phyloP scores from a whole-genome alignment of 30 jellyfish, hydroid and myxozoan genomes.

The Cassiopea xamachana region DNA sequence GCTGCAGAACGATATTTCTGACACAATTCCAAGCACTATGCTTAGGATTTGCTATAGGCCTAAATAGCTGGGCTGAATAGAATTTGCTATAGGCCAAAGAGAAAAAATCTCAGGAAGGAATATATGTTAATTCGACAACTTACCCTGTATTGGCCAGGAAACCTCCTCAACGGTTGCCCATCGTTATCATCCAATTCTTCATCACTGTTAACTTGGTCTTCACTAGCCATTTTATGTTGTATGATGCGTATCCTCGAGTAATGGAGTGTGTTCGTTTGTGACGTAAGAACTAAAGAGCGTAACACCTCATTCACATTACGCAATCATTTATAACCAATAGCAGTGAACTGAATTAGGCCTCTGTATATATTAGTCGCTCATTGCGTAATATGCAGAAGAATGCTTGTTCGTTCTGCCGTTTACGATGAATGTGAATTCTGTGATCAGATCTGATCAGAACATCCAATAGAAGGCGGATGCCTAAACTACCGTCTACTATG shows the following conservation, averaged over 20 bases:
- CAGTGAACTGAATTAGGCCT: not conserved
- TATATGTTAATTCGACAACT: not conserved
- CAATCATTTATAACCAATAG: not conserved
- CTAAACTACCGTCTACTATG: too few relatives aligned
- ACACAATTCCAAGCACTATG: too few relatives aligned
- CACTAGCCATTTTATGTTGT: not conserved
- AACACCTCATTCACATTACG: not conserved
- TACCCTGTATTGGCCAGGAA: conserved; percentile 39
- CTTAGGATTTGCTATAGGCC: too few relatives aligned
- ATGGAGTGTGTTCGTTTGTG: not conserved
- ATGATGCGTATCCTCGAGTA: not conserved
- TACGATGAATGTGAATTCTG: too few relatives aligned
- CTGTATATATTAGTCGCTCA: not conserved
- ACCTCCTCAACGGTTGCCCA: not conserved
- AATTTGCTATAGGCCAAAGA: too few relatives aligned
- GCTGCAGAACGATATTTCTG: too few relatives aligned
- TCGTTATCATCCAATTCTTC: not conserved
- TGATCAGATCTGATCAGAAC: too few relatives aligned
- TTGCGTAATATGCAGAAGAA: too few relatives aligned
- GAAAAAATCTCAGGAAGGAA: not conserved
- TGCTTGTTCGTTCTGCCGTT: too few relatives aligned
- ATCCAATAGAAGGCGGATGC: too few relatives aligned
- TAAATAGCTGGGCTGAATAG: too few relatives aligned
- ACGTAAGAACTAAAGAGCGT: not conserved
- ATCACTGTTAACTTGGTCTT: not conserved